A percentile compares a stretch with the other conserved stretches of the same genome.
These are phyloP conservation scores for Uropsilus gracilis DNA, from an alignment of 2,113 vertebrate species.

Conservation along the genomic window DNA sequence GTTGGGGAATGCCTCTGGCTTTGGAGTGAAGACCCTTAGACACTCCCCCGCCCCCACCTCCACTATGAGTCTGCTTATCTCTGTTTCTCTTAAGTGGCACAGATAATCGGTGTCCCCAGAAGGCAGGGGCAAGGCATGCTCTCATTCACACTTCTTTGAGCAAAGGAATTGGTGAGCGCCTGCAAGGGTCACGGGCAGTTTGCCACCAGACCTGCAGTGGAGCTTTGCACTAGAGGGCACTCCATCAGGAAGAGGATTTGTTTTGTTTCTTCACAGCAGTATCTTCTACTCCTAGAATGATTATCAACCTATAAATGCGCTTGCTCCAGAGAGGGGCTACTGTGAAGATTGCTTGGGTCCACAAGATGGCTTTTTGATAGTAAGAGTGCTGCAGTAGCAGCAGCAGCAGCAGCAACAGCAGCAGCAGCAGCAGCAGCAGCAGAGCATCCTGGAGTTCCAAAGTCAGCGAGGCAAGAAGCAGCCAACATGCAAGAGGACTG, in stretches of 20 bases:
- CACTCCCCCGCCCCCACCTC: too few species aligned
- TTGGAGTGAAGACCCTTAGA: background rate
- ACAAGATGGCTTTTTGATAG: background rate
- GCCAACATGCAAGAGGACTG: background rate
- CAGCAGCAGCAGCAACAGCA: background rate
- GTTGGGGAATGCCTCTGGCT: background rate
- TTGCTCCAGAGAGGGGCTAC: background rate
- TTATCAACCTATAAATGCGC: background rate
- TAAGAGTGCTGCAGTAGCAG: background rate
- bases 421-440: background rate
- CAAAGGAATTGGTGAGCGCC: background rate
- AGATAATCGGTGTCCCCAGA: background rate
- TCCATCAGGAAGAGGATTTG: background rate
- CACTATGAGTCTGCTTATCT: background rate
- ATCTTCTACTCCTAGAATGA: background rate
- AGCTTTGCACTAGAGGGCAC: background rate
- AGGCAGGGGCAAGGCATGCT: background rate
- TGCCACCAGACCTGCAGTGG: background rate
- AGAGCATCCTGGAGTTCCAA: background rate
- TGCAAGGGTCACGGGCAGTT: background rate
- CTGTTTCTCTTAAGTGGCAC: background rate
- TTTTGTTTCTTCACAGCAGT: background rate
- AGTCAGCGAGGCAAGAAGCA: background rate
- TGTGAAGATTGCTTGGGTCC: background rate
- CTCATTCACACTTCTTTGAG: background rate